These are phyloP conservation scores for Lagorchestes hirsutus DNA, from an alignment of 2,797 vertebrate species.

Conservation along the genomic window DNA sequence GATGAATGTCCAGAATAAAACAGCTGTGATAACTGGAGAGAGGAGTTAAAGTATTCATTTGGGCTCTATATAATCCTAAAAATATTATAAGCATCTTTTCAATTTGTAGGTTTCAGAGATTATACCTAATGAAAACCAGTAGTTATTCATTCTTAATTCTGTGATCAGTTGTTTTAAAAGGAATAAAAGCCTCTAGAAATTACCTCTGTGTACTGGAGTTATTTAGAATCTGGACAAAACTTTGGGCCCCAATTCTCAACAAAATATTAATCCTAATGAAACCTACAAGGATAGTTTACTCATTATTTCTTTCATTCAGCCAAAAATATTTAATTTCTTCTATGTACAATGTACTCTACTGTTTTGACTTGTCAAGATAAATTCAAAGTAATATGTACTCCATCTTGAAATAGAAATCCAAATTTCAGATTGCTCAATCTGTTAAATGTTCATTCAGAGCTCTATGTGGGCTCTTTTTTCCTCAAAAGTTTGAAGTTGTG, in stretches of 20 bases:
- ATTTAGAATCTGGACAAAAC: not conserved
- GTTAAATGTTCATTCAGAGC: not conserved
- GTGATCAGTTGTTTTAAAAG: too few species aligned
- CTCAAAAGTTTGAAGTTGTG: not conserved
- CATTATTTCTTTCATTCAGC: not conserved
- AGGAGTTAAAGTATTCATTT: not conserved
- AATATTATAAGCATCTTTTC: not conserved
- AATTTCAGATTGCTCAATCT: not conserved
- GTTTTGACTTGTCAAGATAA: not conserved
- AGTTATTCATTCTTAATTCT: not conserved
- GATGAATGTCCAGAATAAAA: not conserved
- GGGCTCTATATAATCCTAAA: not conserved
- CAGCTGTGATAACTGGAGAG: not conserved
- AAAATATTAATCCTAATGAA: not conserved
- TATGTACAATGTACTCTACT: not conserved
- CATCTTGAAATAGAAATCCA: not conserved
- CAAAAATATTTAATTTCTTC: not conserved
- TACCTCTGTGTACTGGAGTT: not conserved
- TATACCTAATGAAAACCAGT: not conserved
- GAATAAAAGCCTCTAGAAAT: not conserved
- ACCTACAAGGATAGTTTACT: not conserved
- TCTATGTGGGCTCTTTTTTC: not conserved
- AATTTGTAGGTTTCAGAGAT: not conserved
- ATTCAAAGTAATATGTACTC: not conserved
- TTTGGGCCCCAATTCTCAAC: not conserved